phyloP scores from a whole-genome alignment of 2,797 vertebrate species.

The Neosalanx taihuensis region DNA sequence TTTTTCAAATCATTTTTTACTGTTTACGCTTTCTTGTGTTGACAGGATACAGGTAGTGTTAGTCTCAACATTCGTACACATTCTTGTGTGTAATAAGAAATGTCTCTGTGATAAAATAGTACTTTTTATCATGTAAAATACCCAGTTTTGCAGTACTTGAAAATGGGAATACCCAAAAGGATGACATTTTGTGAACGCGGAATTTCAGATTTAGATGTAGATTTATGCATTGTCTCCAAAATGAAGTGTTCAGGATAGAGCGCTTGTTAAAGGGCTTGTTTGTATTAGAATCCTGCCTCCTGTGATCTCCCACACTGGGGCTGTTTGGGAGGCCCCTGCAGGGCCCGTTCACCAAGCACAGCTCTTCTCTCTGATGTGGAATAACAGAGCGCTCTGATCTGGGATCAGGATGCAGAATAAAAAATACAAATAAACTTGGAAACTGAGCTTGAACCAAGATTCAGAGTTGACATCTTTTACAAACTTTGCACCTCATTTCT shows the following conservation, averaged over 20 bases:
- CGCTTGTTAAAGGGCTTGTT: conserved; percentile 59
- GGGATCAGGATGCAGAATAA: conserved; percentile 55
- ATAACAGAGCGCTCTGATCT: conserved; percentile 54
- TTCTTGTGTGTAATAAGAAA: conserved; percentile 33
- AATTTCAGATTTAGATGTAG: conserved; percentile 69
- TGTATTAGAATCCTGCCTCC: conserved; percentile 47
- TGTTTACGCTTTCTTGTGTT: neutral
- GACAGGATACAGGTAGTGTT: neutral
- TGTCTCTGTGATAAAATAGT: conserved; percentile 36
- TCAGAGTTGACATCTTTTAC: conserved; percentile 15
- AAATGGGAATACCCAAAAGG: conserved; percentile 45
- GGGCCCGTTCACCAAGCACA: conserved; percentile 8
- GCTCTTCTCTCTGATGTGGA: conserved; percentile 56
- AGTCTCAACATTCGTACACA: conserved; percentile 15
- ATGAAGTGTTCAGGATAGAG: conserved; percentile 52
- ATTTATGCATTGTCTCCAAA: conserved; percentile 74
- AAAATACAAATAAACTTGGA: conserved; percentile 56
- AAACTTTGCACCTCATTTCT: conserved; percentile 3
- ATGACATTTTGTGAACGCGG: conserved; percentile 49
- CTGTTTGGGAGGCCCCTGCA: neutral
- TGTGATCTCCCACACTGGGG: conserved; percentile 19
- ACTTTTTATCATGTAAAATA: conserved; percentile 64
- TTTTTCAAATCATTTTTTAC: too few relatives aligned
- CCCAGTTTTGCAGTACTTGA: conserved; percentile 44
- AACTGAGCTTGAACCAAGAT: conserved; percentile 39